phyloP scores from a whole-genome alignment of 92 coral and sea anemone genomes.

The Zoanthus sociatus region DNA sequence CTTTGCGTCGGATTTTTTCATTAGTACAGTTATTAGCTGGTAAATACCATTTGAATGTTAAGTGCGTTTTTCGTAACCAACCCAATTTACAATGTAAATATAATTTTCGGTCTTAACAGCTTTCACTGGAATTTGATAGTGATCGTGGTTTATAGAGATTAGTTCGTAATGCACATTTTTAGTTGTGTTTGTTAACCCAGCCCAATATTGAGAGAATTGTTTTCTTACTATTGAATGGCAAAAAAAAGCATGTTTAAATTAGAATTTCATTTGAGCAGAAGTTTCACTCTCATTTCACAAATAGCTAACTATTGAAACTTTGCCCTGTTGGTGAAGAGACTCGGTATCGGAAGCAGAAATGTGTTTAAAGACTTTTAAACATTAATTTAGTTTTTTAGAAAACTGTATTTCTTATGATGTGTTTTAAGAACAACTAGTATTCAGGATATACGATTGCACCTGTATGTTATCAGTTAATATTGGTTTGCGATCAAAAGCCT shows the following conservation, averaged over 20 bases:
- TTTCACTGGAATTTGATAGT: background rate
- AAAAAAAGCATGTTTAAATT: too few relatives aligned
- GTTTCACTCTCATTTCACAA: too few relatives aligned
- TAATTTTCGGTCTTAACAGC: background rate
- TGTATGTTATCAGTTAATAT: background rate
- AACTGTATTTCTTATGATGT: background rate
- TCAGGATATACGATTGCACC: background rate
- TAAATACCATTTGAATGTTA: background rate
- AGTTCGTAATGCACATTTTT: background rate
- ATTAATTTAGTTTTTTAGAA: background rate
- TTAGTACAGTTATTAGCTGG: too few relatives aligned
- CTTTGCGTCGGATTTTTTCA: too few relatives aligned
- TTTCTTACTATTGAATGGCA: too few relatives aligned
- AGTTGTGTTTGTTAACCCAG: background rate
- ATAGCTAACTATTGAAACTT: too few relatives aligned
- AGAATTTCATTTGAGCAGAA: too few relatives aligned
- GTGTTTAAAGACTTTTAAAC: too few relatives aligned
- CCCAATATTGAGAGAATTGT: background rate
- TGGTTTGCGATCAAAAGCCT: constrained; percentile 7
- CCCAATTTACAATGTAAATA: background rate
- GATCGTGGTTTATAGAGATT: background rate
- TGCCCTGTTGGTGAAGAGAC: too few relatives aligned
- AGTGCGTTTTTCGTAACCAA: background rate
- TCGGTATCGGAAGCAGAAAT: too few relatives aligned
- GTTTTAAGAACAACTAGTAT: background rate